Conservation (phyloP, 2,888 invertebrate species). For the Lycophotia porphyrea region DNA sequence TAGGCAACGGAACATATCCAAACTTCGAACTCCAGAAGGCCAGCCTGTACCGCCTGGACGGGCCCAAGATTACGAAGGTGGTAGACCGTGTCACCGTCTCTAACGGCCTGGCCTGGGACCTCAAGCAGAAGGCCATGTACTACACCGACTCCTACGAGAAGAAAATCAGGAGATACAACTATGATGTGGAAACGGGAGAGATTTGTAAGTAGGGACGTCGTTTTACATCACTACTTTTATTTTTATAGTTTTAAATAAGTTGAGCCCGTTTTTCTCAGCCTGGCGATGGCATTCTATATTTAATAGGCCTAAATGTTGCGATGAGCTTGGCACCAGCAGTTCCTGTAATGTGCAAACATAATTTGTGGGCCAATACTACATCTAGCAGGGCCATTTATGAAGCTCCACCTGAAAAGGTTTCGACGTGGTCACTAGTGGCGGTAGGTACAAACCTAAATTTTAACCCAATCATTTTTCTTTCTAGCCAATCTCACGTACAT, state of each 20-base stretch:
- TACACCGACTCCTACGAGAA: constrained; percentile 93
- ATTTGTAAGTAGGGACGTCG: constrained; percentile 86
- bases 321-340: background rate
- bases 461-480: constrained; percentile 61
- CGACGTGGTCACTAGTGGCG: background rate
- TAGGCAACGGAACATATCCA: constrained; percentile 81
- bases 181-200: constrained; percentile 91
- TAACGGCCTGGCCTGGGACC: constrained; percentile 95
- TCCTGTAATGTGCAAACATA: background rate
- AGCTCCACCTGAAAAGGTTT: background rate
- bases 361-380: background rate
- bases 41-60: constrained; percentile 84
- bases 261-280: background rate
- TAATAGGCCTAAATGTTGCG: background rate
- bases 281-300: background rate
- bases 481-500: constrained; percentile 91
- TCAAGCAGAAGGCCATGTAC: constrained; percentile 92
- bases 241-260: background rate
- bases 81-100: constrained; percentile 89
- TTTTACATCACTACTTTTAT: background rate
- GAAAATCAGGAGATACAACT: constrained; percentile 93
- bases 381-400: too few relatives aligned
- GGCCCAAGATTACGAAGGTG: constrained; percentile 70
- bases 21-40: constrained; percentile 72
- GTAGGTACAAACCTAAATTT: background rate